Conservation (phyloP, 2,797 vertebrate genomes). For the Cyclopterus lumpus region DNA sequence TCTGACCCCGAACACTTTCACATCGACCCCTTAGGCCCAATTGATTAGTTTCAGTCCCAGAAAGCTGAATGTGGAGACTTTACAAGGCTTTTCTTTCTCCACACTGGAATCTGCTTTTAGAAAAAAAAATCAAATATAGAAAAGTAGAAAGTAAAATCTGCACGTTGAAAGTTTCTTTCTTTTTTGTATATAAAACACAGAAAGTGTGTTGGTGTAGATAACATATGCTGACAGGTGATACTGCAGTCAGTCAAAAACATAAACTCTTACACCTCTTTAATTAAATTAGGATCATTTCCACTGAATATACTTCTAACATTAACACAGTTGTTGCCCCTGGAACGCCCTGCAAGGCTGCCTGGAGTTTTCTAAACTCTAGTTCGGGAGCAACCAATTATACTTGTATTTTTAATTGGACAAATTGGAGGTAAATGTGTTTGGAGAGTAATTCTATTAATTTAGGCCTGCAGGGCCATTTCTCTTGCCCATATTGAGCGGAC, state of each 20-base stretch:
- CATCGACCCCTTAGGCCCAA: background rate
- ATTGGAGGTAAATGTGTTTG: background rate
- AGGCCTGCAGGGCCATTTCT: background rate
- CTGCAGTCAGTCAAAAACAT: background rate
- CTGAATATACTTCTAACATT: conserved; percentile 2
- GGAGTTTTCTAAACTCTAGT: conserved; percentile 22
- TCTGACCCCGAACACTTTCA: conserved; percentile 5
- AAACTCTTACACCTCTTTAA: background rate
- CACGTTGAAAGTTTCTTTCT: background rate
- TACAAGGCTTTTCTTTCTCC: background rate
- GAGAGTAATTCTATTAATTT: background rate
- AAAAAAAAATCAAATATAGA: background rate
- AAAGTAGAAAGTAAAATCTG: too few relatives aligned
- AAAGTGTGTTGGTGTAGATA: background rate
- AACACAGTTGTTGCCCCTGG: conserved; percentile 6
- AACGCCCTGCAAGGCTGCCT: conserved; percentile 46
- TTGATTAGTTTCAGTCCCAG: conserved; percentile 4
- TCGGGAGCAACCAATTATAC: conserved; percentile 48
- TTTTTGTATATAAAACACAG: background rate
- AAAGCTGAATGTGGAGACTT: conserved; percentile 6
- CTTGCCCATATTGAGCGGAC: background rate
- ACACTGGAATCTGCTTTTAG: background rate
- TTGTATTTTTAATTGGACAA: conserved; percentile 39
- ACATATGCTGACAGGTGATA: background rate
- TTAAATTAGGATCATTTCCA: conserved; percentile 1